Base-by-base conservation (phyloP, 2,888 invertebrate genomes). In the Masnerella sp. region DNA sequence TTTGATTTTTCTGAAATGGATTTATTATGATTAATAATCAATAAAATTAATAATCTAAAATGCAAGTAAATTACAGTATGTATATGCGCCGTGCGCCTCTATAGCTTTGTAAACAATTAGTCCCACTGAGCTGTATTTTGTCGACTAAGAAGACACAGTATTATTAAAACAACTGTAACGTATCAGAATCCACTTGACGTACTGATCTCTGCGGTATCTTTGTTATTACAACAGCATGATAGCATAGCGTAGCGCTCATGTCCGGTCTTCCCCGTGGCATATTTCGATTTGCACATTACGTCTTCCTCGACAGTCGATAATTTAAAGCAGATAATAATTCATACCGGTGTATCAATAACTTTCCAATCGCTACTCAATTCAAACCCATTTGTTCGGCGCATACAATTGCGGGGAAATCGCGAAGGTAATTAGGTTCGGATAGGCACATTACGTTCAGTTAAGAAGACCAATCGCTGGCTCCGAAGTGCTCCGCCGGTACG, bases 311-410 rank as follows among this genome's bases (percentile, higher is more conserved):
- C 74, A 56, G 69, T 74, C 61, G 65, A 74, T 74, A 74, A 74
- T 70, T 74, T 74, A 70, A 74, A 70, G 65, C 36, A 69, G 56
- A 65, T 64, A 56, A 65, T 74, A 65, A 74, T 74, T 74, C 52
- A 69, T 61, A 5, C 65, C 61, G 20, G 36, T 56, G 70, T 65
- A 70, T 70, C 74, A 65, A 70, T 70, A 74, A 69, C 69, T 74
- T 65, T 65, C 52, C 74, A 65, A 74, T 69, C 65, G 69, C 65
- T 65, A 65, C 69, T 69, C 65, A 69, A 65, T 74, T 59, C 34
- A 59, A 74, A 47, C 64, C 65, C 74, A 74, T 74, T 74, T 61
- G 69, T 74, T 58, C 56, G 28, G 52, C 59, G 38, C 59, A 67
- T 56, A 65, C 67, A 68, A 62, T 73, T 34, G 67, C 36, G 30